Percentiles rank a stretch among this genome's conserved stretches.
These are phyloP conservation scores for Apocrypta bakeri DNA, from an alignment of 1,140 invertebrate species.

Conservation along the genomic window DNA sequence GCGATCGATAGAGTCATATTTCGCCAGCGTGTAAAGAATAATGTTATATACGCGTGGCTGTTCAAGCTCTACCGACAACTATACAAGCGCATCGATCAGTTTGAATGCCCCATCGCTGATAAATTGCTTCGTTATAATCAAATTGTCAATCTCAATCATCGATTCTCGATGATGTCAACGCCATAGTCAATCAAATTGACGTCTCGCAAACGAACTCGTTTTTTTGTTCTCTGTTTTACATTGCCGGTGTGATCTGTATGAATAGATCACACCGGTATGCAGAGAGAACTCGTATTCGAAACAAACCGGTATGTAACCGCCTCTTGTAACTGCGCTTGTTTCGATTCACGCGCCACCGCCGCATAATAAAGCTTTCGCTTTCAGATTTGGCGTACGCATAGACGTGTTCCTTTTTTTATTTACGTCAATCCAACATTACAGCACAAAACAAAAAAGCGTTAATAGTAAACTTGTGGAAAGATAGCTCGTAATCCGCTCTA, in stretches of 20 bases:
- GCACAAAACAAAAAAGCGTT: not conserved
- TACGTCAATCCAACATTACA: not conserved
- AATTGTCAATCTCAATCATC: constrained; percentile 37
- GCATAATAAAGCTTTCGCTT: not conserved
- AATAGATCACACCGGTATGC: no score
- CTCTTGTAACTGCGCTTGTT: not conserved
- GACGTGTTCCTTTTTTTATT: not conserved
- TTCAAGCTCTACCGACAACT: not conserved
- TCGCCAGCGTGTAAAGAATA: not conserved
- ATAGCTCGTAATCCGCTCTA: not conserved
- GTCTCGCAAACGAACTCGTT: not conserved
- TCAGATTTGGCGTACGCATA: no score
- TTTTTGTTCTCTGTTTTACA: not conserved
- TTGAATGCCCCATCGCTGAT: not conserved
- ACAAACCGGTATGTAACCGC: not conserved
- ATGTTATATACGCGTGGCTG: not conserved
- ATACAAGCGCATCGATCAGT: not conserved
- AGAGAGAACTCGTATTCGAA: no score
- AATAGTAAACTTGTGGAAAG: not conserved
- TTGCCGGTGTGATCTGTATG: not conserved
- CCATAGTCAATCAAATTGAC: constrained; percentile 17
- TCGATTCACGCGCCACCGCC: not conserved
- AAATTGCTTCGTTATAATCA: constrained; percentile 34
- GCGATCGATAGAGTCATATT: constrained; percentile 21
- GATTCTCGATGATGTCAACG: not conserved